Evolutionary conservation across 92 coral and sea anemone genomes (phyloP).

Genomic region (Paramuricea clavata): DNA sequence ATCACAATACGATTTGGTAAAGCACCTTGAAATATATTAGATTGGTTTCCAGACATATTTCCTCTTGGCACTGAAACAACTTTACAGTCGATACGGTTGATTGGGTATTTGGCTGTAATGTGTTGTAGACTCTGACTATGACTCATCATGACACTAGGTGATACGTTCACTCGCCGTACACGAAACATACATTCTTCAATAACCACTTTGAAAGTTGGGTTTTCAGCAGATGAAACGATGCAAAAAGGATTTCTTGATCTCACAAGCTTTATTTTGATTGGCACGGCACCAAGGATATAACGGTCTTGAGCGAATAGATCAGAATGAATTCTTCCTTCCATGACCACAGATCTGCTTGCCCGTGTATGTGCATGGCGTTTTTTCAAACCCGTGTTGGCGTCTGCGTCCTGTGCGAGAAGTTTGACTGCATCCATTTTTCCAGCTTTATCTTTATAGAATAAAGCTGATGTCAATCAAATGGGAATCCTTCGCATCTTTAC

Average conservation of each 20-base stretch:
- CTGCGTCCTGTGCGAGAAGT: neutral
- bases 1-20: slow-evolving; percentile 66
- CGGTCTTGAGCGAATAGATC: slow-evolving; percentile 38
- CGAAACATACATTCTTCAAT: slow-evolving; percentile 69
- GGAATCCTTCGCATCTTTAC: slow-evolving; percentile 27
- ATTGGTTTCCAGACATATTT: slow-evolving; percentile 65
- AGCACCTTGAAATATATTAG: slow-evolving; percentile 68
- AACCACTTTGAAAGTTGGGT: slow-evolving; percentile 55
- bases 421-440: neutral
- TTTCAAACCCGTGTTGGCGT: slow-evolving; percentile 20
- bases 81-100: slow-evolving; percentile 64
- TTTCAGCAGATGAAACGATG: slow-evolving; percentile 50
- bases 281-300: slow-evolving; percentile 46
- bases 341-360: neutral
- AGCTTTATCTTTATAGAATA: too few species aligned
- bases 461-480: slow-evolving; percentile 21
- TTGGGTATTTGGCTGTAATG: slow-evolving; percentile 77
- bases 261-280: slow-evolving; percentile 65
- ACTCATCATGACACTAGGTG: slow-evolving; percentile 55
- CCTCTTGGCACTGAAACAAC: slow-evolving; percentile 34
- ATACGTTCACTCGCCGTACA: slow-evolving; percentile 3
- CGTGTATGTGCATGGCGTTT: slow-evolving; percentile 32
- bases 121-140: slow-evolving; percentile 61
- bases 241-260: slow-evolving; percentile 72
- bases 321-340: slow-evolving; percentile 37